These are phyloP conservation scores for Polymixis flavicincta DNA, from an alignment of 2,888 invertebrate species.

Conservation along the genomic window DNA sequence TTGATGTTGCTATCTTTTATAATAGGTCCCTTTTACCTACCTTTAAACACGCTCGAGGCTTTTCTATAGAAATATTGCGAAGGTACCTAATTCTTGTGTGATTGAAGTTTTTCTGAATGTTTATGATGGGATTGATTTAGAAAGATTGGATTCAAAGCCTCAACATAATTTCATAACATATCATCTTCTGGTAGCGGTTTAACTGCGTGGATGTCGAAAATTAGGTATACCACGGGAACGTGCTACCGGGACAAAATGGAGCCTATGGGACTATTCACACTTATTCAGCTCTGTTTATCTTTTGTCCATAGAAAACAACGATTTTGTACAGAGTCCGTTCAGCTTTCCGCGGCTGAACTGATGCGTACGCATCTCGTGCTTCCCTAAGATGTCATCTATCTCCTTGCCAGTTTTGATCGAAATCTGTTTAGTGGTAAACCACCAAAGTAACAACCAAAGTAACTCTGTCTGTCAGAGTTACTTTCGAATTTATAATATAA, in stretches of 20 bases:
- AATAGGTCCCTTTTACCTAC: neutral
- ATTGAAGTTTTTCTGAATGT: neutral
- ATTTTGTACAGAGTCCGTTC: no score
- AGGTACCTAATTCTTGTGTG: neutral
- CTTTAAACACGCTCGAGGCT: neutral
- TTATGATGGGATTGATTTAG: neutral
- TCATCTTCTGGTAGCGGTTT: no score
- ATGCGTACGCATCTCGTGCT: no score
- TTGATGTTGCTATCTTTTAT: constrained; percentile 31
- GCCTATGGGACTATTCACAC: no score
- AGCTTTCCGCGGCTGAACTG: no score
- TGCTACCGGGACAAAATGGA: neutral
- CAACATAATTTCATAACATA: neutral
- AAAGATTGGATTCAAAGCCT: neutral
- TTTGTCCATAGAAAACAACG: no score
- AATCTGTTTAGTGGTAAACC: no score
- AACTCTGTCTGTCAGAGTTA: no score
- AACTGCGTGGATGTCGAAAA: no score
- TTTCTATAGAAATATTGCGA: constrained; percentile 7
- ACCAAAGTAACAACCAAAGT: no score
- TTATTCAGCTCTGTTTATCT: no score
- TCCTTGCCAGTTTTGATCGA: neutral
- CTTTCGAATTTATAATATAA: neutral
- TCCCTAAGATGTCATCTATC: neutral
- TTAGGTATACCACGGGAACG: no score